These are phyloP conservation scores for Corydoras maculifer DNA, from an alignment of 2,113 vertebrate genomes.

Conservation along the genomic window DNA sequence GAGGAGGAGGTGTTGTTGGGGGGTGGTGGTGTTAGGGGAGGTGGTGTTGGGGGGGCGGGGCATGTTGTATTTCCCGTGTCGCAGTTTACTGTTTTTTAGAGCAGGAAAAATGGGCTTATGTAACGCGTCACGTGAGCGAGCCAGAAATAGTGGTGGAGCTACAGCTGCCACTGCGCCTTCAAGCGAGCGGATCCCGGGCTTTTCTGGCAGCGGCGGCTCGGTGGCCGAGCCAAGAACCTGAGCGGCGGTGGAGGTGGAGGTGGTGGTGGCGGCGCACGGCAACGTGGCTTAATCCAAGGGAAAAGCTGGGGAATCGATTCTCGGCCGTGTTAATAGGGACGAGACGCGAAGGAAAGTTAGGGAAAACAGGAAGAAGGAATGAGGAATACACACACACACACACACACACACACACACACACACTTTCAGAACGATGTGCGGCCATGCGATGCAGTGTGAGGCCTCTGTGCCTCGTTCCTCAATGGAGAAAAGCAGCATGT, in stretches of 20 bases:
- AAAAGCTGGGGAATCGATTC: too few species aligned
- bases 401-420: constrained; percentile 6
- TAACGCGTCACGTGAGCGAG: constrained; percentile 74
- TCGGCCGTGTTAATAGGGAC: too few species aligned
- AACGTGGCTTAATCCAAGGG: too few species aligned
- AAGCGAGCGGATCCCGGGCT: constrained; percentile 63
- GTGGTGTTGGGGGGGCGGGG: background rate
- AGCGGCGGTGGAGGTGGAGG: background rate
- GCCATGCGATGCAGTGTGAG: constrained; percentile 11
- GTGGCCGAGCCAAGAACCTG: constrained; percentile 44
- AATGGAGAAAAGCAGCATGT: constrained; percentile 7
- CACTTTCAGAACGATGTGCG: constrained; percentile 21
- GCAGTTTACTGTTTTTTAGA: constrained; percentile 79
- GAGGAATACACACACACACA: background rate
- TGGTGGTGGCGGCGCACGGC: too few species aligned
- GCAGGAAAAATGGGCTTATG: constrained; percentile 80
- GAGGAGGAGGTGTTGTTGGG: background rate
- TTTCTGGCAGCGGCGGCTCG: constrained; percentile 64
- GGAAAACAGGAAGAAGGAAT: constrained; percentile 7
- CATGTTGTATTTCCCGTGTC: constrained; percentile 67
- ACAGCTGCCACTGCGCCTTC: constrained; percentile 72
- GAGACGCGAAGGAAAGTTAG: background rate
- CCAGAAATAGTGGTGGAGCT: constrained; percentile 77
- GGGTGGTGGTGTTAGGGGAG: background rate
- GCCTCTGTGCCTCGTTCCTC: background rate